Evolutionary conservation across 2,888 invertebrate genomes (phyloP), one percentile per base, ranked within the genome.

Genomic region (Archips xylosteana): DNA sequence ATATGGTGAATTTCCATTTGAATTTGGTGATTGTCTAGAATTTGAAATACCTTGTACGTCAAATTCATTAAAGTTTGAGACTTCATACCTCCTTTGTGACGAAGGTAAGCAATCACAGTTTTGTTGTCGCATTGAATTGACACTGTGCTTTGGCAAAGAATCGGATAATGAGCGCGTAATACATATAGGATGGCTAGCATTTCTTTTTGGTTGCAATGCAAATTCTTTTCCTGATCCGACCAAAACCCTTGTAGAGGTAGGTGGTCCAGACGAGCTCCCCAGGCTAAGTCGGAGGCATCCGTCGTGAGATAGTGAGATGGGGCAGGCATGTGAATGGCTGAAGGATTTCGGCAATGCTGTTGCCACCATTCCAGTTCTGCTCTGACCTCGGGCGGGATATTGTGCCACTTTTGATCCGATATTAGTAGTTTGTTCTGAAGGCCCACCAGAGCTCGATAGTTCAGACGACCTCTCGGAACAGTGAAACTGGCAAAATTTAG

Each of bases 1-100:
- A 69, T 59, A 60, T 74, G 15, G 32, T 10, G 23, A 3, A 61
- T 34, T 0, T 69, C 57, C 10, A 78, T 47, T 23, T 74, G 8
- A 10, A 62, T 62, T 9, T 62, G n/a, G 4, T 62, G 72, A 71
- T 70, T 76, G 42, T 77, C 76, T 15, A 70, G 74, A 45, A 45
- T 1, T 3, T 42, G 39, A 4, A 10, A 42, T 2, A 42, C 42
- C 9, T 10, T 15, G 15, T 15, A 62, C 1, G 57, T 59, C 13
- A 67, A 8, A 1, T 59, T 8, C 12, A 57, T 23, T 23, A 42
- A 3, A 67, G 57, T 45, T 6, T 6, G 10, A 2, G 67, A 67
- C 13, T 13, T 67, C 9, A 57, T 67, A 23, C 67, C 67, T 3
- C 67, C 67, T 2, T 67, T 32, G 6, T 67, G 45, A 23, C 57